Evolutionary conservation across 2,113 vertebrate genomes (phyloP).

Genomic region (Eulemur rufifrons): DNA sequence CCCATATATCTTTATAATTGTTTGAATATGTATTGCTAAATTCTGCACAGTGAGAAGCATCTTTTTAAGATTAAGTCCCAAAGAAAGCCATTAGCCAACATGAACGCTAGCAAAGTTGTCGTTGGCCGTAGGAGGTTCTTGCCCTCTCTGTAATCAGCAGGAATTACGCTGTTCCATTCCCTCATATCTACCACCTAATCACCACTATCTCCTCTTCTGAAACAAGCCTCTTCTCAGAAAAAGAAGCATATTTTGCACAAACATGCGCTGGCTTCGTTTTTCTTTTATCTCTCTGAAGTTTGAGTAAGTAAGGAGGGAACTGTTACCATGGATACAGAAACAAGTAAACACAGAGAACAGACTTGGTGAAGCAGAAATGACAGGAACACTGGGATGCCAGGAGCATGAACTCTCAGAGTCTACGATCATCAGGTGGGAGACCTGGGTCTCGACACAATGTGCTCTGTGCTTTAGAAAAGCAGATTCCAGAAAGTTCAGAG

Average conservation of each 20-base stretch:
- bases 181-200: neutral
- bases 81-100: neutral
- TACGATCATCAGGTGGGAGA: conserved; percentile 1
- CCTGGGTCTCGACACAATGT: neutral
- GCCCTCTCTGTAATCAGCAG: neutral
- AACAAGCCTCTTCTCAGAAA: neutral
- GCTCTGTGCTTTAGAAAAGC: conserved; percentile 15
- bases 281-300: conserved; percentile 56
- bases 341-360: conserved; percentile 7
- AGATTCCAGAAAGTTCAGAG: neutral
- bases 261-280: conserved; percentile 34
- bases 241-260: conserved; percentile 31
- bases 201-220: neutral
- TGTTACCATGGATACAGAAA: conserved; percentile 58
- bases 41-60: neutral
- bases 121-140: neutral
- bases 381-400: neutral
- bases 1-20: neutral
- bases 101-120: neutral
- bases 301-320: conserved; percentile 32
- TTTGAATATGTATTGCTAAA: neutral
- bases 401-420: neutral
- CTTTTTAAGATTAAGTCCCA: neutral
- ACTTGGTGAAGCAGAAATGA: conserved; percentile 35
- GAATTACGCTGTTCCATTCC: neutral